A percentile compares a stretch with the other conserved stretches of the same genome.
phyloP scores from a whole-genome alignment of 2,888 invertebrate genomes.

The Zhuqinia jingwanae region DNA sequence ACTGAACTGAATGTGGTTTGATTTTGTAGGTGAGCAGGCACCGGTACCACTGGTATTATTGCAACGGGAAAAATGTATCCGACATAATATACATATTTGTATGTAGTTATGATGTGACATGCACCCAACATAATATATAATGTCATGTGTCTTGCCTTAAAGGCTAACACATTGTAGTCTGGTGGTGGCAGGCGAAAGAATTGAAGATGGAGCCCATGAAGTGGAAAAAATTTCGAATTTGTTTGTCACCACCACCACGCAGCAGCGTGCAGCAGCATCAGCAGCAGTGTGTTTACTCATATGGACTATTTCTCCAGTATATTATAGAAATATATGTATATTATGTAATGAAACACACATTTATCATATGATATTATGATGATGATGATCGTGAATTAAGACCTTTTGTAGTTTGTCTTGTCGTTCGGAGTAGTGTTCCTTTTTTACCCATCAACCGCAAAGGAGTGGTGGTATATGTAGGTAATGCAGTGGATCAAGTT shows the following conservation, averaged over 20 bases:
- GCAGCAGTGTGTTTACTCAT: too few species aligned
- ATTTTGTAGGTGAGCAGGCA: slow-evolving; percentile 2
- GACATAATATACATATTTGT: too few species aligned
- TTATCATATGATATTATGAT: too few species aligned
- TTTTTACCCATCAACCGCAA: not conserved
- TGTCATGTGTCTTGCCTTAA: slow-evolving; percentile 3
- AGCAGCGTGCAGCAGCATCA: not conserved
- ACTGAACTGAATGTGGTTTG: not conserved
- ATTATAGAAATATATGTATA: not conserved
- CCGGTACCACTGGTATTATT: too few species aligned
- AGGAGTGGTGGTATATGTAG: not conserved
- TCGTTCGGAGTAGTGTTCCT: not conserved
- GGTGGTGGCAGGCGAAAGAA: slow-evolving; percentile 22
- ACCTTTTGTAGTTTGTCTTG: not conserved
- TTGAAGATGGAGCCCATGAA: slow-evolving; percentile 53
- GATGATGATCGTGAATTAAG: too few species aligned
- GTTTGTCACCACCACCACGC: slow-evolving; percentile 28
- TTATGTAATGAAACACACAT: too few species aligned
- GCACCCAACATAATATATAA: not conserved
- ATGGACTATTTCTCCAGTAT: too few species aligned
- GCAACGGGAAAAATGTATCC: too few species aligned
- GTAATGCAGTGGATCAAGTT: not conserved
- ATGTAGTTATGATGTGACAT: not conserved
- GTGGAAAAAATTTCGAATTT: slow-evolving; percentile 62
- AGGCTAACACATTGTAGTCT: slow-evolving; percentile 26